Percentiles rank a stretch among this genome's conserved stretches.
Evolutionary conservation across 1,140 invertebrate species (phyloP).

Genomic region (Apolygus lucorum): DNA sequence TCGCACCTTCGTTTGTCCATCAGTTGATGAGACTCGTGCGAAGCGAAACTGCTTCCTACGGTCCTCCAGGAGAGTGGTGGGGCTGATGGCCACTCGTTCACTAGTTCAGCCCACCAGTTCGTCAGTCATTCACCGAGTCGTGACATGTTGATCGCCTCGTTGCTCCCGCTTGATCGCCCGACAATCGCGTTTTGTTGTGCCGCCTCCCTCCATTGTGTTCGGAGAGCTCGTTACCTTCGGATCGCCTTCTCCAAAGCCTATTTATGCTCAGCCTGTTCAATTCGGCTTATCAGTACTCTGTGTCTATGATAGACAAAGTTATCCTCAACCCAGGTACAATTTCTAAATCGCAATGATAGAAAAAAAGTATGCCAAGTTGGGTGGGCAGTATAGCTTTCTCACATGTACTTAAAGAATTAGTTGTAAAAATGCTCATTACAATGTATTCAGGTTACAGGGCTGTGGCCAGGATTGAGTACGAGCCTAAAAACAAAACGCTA

Average conservation of each 20-base stretch:
- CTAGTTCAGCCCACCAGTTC: not conserved
- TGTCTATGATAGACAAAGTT: not conserved
- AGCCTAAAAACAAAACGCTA: too few species aligned
- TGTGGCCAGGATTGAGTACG: too few species aligned
- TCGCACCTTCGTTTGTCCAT: not conserved
- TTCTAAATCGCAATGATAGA: too few species aligned
- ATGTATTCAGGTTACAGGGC: too few species aligned
- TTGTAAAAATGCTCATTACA: too few species aligned
- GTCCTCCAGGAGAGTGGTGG: not conserved
- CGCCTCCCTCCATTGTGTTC: not conserved
- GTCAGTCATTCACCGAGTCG: conserved; percentile 11
- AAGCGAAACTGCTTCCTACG: not conserved
- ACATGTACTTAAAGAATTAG: too few species aligned
- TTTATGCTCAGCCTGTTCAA: not conserved
- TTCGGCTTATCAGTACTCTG: not conserved
- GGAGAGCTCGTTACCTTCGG: not conserved
- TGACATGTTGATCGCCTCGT: conserved; percentile 1
- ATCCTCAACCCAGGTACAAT: not conserved
- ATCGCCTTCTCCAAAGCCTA: too few species aligned
- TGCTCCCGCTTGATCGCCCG: not conserved
- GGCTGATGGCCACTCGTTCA: not conserved
- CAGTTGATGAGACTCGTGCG: not conserved
- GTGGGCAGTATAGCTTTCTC: too few species aligned
- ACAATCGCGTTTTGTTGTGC: not conserved
- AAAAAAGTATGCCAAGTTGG: too few species aligned